Evolutionary conservation across 1,140 invertebrate genomes (phyloP), one percentile per base, ranked within the genome.

Genomic region (Glossosoma conforme): DNA sequence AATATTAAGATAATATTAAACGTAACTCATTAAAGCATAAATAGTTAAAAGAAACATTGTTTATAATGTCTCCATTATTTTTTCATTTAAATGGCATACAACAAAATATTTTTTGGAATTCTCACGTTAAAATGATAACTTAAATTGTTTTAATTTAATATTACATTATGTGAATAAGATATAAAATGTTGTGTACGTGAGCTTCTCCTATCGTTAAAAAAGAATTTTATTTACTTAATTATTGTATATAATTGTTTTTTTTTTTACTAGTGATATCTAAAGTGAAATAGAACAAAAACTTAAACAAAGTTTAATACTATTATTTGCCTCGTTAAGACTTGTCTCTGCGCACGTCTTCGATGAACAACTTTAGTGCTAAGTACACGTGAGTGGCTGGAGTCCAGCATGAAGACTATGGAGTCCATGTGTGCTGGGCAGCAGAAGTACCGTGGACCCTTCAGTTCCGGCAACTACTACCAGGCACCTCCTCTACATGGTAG

Each of bases 371-470:
- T 13, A 46, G 44, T 46, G 44, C 11, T 11, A 15, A 36, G 44
- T 46, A 33, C 20, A 24, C 14, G 18, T 17, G 13, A 8, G 11
- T 21, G 33, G 21, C 9, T 17, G n/a, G 9, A 19, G 30, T 20
- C 17, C 8, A 65, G 51, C 24, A 73, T 73, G 70, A 69, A 73
- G 53, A 72, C 70, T 0, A 73, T 75, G 69, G 72, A 73, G 59
- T 71, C 70, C 11, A 64, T 75, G 61, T 65, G 65, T 56, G 70
- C 70, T 57, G 68, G 72, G 52, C 70, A 72, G 54, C 73, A 72
- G 63, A 75, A 75, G 58, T 73, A 70, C 57, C 62, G 72, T 67
- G 68, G 45, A 66, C 67, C 35, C 44, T 58, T 72, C 32, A 73
- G 70, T 18, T 65, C 69, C 36, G 68, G 61, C 50, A 73, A 56